Evolutionary conservation across 92 coral and sea anemone species (phyloP).

Genomic region (Metridium senile): DNA sequence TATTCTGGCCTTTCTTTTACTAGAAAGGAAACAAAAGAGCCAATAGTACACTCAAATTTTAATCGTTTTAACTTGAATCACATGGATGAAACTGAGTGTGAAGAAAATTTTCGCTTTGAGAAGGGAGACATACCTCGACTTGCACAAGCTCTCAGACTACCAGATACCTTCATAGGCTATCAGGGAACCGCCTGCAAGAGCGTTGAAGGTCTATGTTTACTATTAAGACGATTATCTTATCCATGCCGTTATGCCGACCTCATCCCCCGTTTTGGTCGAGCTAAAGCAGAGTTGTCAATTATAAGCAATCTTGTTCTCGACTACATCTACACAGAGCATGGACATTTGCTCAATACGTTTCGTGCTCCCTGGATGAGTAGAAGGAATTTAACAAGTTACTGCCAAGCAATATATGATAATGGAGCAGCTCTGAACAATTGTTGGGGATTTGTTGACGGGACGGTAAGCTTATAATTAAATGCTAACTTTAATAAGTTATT

Average conservation of each 20-base stretch:
- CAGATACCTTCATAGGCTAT: constrained; percentile 53
- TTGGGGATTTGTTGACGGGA: constrained; percentile 51
- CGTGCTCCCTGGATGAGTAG: constrained; percentile 39
- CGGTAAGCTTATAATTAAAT: constrained; percentile 22
- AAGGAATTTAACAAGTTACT: constrained; percentile 26
- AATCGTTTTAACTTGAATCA: constrained; percentile 28
- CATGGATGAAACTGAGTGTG: constrained; percentile 40
- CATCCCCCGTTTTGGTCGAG: constrained; percentile 47
- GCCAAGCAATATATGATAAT: constrained; percentile 34
- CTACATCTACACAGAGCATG: constrained; percentile 40
- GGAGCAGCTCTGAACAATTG: constrained; percentile 49
- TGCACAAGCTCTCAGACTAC: constrained; percentile 44
- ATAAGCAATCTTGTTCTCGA: constrained; percentile 46
- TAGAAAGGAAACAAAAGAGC: constrained; percentile 31
- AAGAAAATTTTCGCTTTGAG: constrained; percentile 44
- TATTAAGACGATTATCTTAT: constrained; percentile 48
- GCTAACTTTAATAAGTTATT: not conserved
- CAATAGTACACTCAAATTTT: constrained; percentile 45
- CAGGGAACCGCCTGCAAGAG: constrained; percentile 42
- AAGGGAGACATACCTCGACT: constrained; percentile 42
- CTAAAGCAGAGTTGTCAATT: constrained; percentile 43
- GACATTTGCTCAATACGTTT: constrained; percentile 44
- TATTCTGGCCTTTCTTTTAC: constrained; percentile 8
- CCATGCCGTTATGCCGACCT: constrained; percentile 56
- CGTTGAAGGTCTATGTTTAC: constrained; percentile 35